Conservation (phyloP, 2,113 vertebrate genomes). For the Pangasianodon gigas region DNA sequence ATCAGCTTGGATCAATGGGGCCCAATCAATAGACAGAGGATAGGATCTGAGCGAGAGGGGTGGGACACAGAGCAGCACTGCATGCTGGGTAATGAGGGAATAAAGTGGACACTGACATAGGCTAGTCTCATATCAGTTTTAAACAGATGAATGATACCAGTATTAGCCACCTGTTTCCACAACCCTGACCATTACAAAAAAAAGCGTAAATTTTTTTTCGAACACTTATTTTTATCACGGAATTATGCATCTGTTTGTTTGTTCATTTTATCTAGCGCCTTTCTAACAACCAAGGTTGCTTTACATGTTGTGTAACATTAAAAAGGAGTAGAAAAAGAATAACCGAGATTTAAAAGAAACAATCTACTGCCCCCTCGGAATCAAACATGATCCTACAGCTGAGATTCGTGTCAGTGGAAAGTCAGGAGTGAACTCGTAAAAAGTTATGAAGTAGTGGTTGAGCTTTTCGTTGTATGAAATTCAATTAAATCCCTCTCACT, state of each 20-base stretch:
- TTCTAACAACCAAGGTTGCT: neutral
- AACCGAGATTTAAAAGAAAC: neutral
- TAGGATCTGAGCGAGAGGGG: slow-evolving; percentile 54
- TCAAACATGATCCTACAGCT: neutral
- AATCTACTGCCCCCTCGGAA: neutral
- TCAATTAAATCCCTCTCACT: neutral
- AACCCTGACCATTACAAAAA: neutral
- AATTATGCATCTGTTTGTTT: neutral
- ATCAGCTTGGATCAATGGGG: slow-evolving; percentile 77
- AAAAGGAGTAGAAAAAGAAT: neutral
- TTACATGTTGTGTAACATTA: neutral
- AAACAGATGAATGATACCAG: neutral
- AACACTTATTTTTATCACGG: too few relatives aligned
- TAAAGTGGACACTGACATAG: neutral
- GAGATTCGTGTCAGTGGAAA: neutral
- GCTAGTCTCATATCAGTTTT: neutral
- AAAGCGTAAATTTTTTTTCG: neutral
- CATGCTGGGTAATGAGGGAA: slow-evolving; percentile 23
- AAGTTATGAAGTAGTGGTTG: neutral
- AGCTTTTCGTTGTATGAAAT: neutral
- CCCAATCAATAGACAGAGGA: slow-evolving; percentile 78
- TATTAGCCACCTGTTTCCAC: neutral
- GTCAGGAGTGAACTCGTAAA: neutral
- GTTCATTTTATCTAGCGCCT: neutral
- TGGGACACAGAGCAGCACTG: neutral